Base-by-base conservation (phyloP, 1,140 invertebrate genomes). In the Cydia pomonella region DNA sequence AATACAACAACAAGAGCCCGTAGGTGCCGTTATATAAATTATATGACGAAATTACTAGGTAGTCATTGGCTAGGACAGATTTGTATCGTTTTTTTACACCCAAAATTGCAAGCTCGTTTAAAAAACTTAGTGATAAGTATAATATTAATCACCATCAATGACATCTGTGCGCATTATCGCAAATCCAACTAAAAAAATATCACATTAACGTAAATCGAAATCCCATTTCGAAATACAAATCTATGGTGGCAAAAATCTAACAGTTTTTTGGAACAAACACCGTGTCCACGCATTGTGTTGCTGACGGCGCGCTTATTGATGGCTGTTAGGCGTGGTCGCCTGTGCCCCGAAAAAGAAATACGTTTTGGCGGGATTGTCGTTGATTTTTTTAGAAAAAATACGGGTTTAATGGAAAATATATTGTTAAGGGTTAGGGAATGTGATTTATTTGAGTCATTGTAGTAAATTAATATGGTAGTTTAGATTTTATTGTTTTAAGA, bases 261-360 rank as follows among this genome's bases (percentile, higher is more conserved):
- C 71, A 47, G 71, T 72, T 72, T 72, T 72, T 50, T 33, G 71
- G 44, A 72, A 29, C 23, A 69, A n/a, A 72, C 71, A 50, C 41
- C 44, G 71, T 72, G 71, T 72, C 71, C 71, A 33, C 71, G 71
- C 44, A 72, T 72, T 72, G 71, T 72, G 71, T 41, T 27, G 0
- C 2, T 72, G 71, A 72, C 71, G 25, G 33, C 38, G 33, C 9
- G 10, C 25, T 72, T 72, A 72, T 72, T 72, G 71, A 72, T 72
- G 71, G 71, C 25, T 29, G 23, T 0, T 13, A 50, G 71, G 71
- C 71, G 71, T 72, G 71, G 71, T 41, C 16, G 64, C 64, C 64
- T 29, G 25, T 69, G 64, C 64, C 27, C 18, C n/a, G 64, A 69
- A 69, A 69, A 66, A 64, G 25, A 69, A 69, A 69, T 69, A 29